Evolutionary conservation across 2,888 invertebrate species (phyloP).

Genomic region (Amblyjoppa fuscipennis): DNA sequence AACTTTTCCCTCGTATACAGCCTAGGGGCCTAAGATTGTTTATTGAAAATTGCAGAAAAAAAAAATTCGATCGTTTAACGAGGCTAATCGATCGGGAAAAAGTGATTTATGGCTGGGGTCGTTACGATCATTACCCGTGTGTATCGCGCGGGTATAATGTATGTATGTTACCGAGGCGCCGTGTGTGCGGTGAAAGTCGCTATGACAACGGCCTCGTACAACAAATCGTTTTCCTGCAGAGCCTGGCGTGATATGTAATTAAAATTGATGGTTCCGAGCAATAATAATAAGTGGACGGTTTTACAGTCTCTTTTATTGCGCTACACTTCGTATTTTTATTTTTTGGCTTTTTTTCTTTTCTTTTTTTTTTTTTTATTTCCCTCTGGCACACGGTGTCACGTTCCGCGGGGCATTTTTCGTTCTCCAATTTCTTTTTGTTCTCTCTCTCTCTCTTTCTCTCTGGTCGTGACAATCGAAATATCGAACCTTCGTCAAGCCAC

Average conservation of each 20-base stretch:
- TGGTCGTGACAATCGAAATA: slow-evolving; percentile 57
- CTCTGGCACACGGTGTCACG: slow-evolving; percentile 44
- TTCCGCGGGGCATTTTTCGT: slow-evolving; percentile 63
- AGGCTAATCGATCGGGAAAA: slow-evolving; percentile 5
- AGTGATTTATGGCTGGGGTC: slow-evolving; percentile 19
- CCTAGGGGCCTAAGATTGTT: neutral
- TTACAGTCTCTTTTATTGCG: slow-evolving; percentile 55
- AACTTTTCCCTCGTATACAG: neutral
- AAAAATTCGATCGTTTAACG: slow-evolving; percentile 13
- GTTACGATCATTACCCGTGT: slow-evolving; percentile 47
- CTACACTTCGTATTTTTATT: slow-evolving; percentile 24
- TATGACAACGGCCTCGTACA: slow-evolving; percentile 61
- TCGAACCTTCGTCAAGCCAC: slow-evolving; percentile 50
- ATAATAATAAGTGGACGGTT: slow-evolving; percentile 33
- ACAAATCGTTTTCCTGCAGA: slow-evolving; percentile 55
- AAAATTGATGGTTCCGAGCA: slow-evolving; percentile 47
- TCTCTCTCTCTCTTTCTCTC: slow-evolving; percentile 16
- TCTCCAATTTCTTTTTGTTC: slow-evolving; percentile 58
- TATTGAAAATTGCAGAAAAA: neutral
- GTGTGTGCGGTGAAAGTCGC: slow-evolving; percentile 42
- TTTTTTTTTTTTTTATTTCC: slow-evolving; percentile 1
- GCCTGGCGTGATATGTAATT: slow-evolving; percentile 56
- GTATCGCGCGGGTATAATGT: neutral
- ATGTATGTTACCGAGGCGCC: slow-evolving; percentile 27
- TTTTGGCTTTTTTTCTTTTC: neutral